Evolutionary conservation across 2,888 invertebrate genomes (phyloP), one percentile per base, ranked within the genome.

Genomic region (Diachrysia chrysitis): DNA sequence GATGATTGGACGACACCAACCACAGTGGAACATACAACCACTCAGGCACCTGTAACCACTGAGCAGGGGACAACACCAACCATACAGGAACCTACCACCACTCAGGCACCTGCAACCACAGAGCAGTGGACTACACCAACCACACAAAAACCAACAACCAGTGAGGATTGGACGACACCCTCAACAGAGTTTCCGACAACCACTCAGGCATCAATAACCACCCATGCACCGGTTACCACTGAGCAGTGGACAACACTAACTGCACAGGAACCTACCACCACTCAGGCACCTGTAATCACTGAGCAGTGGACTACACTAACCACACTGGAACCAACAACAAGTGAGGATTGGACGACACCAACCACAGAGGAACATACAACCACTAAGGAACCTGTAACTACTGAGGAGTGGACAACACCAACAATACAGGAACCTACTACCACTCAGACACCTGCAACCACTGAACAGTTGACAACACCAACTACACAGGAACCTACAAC

Each of bases 61-160:
- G 67, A 58, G 10, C 21, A 21, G 9, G 54, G 46, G 2, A 21
- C 56, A 29, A 68, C 68, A 23, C 65, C 48, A 21, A 55, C 60
- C 17, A 62, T 46, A 32, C 48, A 58, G 0, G 48, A 3, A 53
- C 56, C 35, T 6, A 53, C 61, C 37, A 48, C 57, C 10, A 1
- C 32, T 32, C 10, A 55, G 1, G 56, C 1, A 37, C 19, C 62
- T 0, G 23, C 57, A 1, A 74, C 71, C 12, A 16, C 58, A 21
- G 51, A 37, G 19, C 25, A 1, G 21, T 32, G 32, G 32, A 5
- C 25, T 2, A 25, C 25, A 25, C 25, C 25, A 25, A 25, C 25
- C 2, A 3, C 25, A 25, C 25, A 25, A 5, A 29, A 1, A 32
- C 32, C 59, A 1, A 25, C 54, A 59, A 51, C 59, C n/a, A 29